Percentiles rank a stretch among this genome's conserved stretches.
These are phyloP conservation scores for Sciurus niger DNA, from an alignment of 2,113 vertebrate species.

Conservation along the genomic window DNA sequence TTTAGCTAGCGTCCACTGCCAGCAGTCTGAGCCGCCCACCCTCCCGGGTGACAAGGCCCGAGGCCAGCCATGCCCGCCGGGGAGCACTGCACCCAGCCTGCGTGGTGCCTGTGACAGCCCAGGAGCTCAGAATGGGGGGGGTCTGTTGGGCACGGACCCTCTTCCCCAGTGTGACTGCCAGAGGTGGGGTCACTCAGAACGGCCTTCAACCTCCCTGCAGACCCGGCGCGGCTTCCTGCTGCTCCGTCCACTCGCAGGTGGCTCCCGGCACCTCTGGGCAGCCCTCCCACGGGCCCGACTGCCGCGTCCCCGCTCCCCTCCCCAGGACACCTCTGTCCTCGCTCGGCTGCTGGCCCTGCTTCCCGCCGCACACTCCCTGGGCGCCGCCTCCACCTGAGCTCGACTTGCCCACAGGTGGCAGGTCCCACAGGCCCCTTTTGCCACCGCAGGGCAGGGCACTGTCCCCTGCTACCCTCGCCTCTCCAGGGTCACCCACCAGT, in stretches of 20 bases:
- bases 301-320: too few relatives aligned
- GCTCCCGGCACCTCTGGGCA: not conserved
- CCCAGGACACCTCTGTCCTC: too few relatives aligned
- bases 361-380: too few relatives aligned
- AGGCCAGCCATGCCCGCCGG: rapidly evolving
- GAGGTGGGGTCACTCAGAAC: not conserved
- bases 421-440: too few relatives aligned
- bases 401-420: not conserved
- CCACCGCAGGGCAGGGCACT: too few relatives aligned
- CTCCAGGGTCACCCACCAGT: too few relatives aligned
- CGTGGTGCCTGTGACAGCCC: not conserved
- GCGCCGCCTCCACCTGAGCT: too few relatives aligned
- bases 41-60: not conserved
- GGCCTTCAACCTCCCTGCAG: too few relatives aligned
- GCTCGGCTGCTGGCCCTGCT: too few relatives aligned
- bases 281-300: not conserved
- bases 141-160: not conserved
- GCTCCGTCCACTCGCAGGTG: too few relatives aligned
- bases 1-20: not conserved
- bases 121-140: not conserved
- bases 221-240: too few relatives aligned
- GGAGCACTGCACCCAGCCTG: not conserved
- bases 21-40: not conserved
- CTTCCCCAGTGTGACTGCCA: not conserved
- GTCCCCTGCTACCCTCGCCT: too few relatives aligned